Conservation (phyloP, 2,113 vertebrate species). For the Myrmophylax atrothorax region DNA sequence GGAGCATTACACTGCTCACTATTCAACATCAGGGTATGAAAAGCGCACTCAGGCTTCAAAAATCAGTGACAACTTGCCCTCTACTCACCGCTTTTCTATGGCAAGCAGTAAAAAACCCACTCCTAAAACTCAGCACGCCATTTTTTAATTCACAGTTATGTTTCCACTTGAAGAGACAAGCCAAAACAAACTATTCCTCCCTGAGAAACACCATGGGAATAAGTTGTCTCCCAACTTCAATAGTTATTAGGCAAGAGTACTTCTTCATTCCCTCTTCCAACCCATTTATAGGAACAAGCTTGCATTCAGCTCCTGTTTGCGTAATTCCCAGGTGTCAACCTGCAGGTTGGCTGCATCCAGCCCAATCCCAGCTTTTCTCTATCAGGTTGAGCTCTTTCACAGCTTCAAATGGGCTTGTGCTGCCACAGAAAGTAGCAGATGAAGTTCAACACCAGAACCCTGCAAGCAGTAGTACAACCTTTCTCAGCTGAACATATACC, state of each 20-base stretch:
- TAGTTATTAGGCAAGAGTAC: conserved; percentile 62
- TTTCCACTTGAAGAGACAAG: conserved; percentile 80
- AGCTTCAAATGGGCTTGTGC: conserved; percentile 3
- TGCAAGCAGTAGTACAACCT: not conserved
- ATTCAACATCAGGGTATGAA: conserved; percentile 57
- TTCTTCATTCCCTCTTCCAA: not conserved
- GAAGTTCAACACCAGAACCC: conserved; percentile 3
- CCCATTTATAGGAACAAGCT: conserved; percentile 43
- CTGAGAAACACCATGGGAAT: conserved; percentile 67
- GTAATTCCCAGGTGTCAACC: conserved; percentile 66
- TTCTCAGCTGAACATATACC: not conserved
- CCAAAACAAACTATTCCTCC: conserved; percentile 73
- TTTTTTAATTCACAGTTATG: conserved; percentile 82
- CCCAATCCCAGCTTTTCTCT: conserved; percentile 47
- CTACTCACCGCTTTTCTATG: conserved; percentile 23
- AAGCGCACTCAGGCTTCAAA: conserved; percentile 69
- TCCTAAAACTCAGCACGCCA: conserved; percentile 76
- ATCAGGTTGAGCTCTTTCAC: conserved; percentile 14
- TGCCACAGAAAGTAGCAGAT: conserved; percentile 19
- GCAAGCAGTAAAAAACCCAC: conserved; percentile 50
- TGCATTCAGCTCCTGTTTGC: conserved; percentile 43
- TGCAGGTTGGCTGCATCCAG: not conserved
- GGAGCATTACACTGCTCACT: conserved; percentile 47
- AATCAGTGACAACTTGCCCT: conserved; percentile 76
- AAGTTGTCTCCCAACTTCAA: conserved; percentile 63